These are phyloP conservation scores for Drosophila affinis DNA, from an alignment of 2,888 invertebrate species.

Conservation along the genomic window DNA sequence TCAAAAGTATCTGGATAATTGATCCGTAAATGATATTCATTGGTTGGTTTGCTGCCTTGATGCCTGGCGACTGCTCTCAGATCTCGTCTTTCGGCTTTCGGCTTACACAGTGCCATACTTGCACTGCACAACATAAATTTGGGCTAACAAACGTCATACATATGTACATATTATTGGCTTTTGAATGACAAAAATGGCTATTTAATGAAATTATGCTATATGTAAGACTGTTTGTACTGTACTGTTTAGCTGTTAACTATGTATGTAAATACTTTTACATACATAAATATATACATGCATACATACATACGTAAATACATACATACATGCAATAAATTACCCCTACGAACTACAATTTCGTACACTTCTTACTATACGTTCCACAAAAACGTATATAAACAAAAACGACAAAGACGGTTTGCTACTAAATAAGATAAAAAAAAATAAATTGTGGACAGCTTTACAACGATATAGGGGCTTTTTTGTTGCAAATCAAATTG, in stretches of 20 bases:
- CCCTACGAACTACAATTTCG: background rate
- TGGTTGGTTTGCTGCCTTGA: constrained; percentile 5
- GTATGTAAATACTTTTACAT: no score
- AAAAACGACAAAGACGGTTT: background rate
- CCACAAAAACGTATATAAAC: background rate
- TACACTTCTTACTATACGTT: background rate
- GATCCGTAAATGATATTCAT: constrained; percentile 31
- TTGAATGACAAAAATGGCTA: no score
- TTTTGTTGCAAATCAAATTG: background rate
- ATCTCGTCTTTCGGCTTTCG: background rate
- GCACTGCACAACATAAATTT: constrained; percentile 24
- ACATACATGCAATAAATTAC: background rate
- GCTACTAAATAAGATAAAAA: no score
- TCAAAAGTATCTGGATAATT: constrained; percentile 33
- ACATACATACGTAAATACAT: no score
- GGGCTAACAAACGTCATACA: background rate
- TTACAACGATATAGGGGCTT: background rate
- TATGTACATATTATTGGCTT: no score
- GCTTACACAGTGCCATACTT: background rate
- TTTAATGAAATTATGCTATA: no score
- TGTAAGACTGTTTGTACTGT: no score
- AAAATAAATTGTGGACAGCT: background rate
- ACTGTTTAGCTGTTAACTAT: no score
- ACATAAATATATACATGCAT: background rate
- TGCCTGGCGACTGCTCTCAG: background rate